A percentile compares a stretch with the other conserved stretches of the same genome.
Evolutionary conservation across 37 sponge, comb jelly and placozoan genomes (phyloP).

Genomic region (Bolinopsis microptera): DNA sequence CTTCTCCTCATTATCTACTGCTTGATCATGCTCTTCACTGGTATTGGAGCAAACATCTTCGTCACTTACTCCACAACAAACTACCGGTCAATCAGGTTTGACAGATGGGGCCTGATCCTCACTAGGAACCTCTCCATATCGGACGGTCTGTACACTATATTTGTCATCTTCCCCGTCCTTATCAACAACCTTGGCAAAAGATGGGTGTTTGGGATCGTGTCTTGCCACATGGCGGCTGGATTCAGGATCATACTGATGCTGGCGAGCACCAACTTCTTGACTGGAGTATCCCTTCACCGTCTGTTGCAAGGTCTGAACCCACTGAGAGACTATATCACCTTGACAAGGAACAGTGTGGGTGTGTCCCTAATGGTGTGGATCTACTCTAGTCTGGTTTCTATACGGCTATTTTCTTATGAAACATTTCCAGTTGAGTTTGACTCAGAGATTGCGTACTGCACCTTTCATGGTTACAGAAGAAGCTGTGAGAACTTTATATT

Average conservation of each 20-base stretch:
- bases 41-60: constrained; percentile 25
- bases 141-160: neutral
- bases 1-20: constrained; percentile 22
- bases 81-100: constrained; percentile 23
- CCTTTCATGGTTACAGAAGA: neutral
- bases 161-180: constrained; percentile 38
- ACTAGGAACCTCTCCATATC: constrained; percentile 23
- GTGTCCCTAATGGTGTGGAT: constrained; percentile 25
- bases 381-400: neutral
- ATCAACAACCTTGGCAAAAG: neutral
- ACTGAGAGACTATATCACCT: neutral
- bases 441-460: neutral
- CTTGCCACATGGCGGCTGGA: neutral
- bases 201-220: constrained; percentile 6
- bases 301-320: constrained; percentile 25
- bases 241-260: neutral
- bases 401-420: neutral
- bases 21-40: constrained; percentile 12
- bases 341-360: neutral
- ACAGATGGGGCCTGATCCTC: constrained; percentile 17
- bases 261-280: neutral
- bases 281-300: constrained; percentile 12
- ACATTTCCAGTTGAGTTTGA: neutral
- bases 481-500: neutral
- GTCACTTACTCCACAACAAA: neutral